Conservation (phyloP, 2,797 vertebrate genomes). For the Gymnodraco acuticeps region DNA sequence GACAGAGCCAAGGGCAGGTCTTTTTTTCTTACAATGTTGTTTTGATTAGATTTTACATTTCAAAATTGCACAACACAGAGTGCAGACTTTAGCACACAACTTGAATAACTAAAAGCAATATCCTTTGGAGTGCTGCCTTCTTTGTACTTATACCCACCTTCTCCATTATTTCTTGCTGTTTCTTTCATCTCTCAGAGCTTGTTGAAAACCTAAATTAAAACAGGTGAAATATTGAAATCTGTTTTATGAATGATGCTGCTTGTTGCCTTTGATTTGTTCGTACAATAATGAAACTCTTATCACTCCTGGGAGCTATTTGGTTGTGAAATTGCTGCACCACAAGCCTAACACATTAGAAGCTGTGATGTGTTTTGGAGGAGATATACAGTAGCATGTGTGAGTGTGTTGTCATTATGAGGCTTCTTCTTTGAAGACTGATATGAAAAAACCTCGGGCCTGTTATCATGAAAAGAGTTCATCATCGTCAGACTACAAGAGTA, state of each 20-base stretch:
- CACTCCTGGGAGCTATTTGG: constrained; percentile 81
- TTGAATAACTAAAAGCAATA: constrained; percentile 77
- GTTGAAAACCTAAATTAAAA: constrained; percentile 83
- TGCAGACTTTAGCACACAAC: constrained; percentile 67
- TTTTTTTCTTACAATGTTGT: constrained; percentile 76
- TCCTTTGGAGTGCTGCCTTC: constrained; percentile 73
- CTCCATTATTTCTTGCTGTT: constrained; percentile 72
- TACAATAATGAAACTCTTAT: constrained; percentile 84
- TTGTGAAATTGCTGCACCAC: constrained; percentile 82
- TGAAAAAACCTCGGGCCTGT: constrained; percentile 57
- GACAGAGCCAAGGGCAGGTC: constrained; percentile 56
- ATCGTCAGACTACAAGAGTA: constrained; percentile 48
- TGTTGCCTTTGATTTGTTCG: constrained; percentile 85
- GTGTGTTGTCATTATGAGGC: constrained; percentile 67
- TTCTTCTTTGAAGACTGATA: constrained; percentile 67
- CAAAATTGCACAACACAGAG: constrained; percentile 74
- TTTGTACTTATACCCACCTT: constrained; percentile 72
- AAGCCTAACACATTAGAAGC: constrained; percentile 78
- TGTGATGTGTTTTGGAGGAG: constrained; percentile 78
- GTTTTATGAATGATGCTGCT: constrained; percentile 78
- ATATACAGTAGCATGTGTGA: constrained; percentile 68
- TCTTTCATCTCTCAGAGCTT: constrained; percentile 72
- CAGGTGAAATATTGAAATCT: constrained; percentile 83
- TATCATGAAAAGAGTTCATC: constrained; percentile 62
- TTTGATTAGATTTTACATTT: constrained; percentile 84